These are phyloP conservation scores for Oscheius sp. DNA, from an alignment of 2,888 invertebrate genomes.

Conservation along the genomic window DNA sequence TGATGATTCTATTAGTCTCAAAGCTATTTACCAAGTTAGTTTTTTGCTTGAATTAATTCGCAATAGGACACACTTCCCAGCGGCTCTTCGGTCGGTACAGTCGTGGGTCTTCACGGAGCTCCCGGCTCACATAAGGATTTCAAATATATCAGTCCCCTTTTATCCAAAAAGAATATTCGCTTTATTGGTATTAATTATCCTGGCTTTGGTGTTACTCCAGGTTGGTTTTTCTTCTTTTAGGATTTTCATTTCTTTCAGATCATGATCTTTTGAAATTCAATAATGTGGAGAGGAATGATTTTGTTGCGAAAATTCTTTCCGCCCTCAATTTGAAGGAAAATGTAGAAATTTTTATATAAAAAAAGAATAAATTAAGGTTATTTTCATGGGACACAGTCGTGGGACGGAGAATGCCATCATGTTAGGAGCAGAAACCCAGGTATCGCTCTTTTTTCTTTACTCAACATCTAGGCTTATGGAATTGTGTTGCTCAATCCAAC, in stretches of 20 bases:
- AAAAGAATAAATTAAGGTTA: conserved; percentile 20
- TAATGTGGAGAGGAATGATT: conserved; percentile 47
- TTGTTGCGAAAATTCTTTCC: conserved; percentile 19
- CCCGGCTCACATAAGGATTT: conserved; percentile 58
- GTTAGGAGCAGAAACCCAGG: conserved; percentile 1
- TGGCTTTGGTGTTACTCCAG: conserved; percentile 41
- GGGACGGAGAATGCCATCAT: conserved; percentile 49
- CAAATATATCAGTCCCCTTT: conserved; percentile 46
- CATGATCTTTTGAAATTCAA: conserved; percentile 32
- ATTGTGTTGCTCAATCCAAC: conserved; percentile 45
- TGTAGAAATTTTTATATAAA: too few relatives aligned
- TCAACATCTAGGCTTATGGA: conserved; percentile 26
- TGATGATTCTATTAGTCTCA: neutral
- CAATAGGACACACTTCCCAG: conserved; percentile 46
- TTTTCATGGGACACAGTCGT: conserved; percentile 46
- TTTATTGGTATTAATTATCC: conserved; percentile 59
- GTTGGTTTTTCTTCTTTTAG: too few relatives aligned
- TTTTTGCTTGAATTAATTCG: neutral
- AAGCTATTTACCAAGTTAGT: conserved; percentile 13
- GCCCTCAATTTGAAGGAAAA: neutral
- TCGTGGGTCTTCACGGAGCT: conserved; percentile 52
- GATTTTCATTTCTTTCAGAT: conserved; percentile 25
- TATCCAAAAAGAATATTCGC: conserved; percentile 42
- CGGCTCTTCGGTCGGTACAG: conserved; percentile 48
- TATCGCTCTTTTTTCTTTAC: neutral